Evolutionary conservation across 2,113 vertebrate genomes (phyloP), one percentile per base, ranked within the genome.

Genomic region (Struthidea cinerea): DNA sequence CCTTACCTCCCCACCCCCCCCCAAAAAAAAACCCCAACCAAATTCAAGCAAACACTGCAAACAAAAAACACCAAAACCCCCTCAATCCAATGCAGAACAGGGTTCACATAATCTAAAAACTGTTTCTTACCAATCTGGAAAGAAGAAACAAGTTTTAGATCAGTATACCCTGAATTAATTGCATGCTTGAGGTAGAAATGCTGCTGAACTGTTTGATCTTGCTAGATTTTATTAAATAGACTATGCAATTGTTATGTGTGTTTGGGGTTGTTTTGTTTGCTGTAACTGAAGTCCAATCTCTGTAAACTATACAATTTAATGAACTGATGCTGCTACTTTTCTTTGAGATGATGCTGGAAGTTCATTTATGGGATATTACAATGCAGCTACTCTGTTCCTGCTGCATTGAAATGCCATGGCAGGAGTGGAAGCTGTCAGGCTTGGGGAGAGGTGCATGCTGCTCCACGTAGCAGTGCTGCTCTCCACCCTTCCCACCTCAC

Each of bases 361-460:
- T 64, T 84, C 6, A 3, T 12, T 71, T 52, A 4, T 56, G 44
- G 35, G 37, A 2, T 61, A 15, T 65, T 33, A 6, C 14, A 44
- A 65, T 26, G 33, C 49, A 86, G 55, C 53, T 42, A 0, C 24
- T 85, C 27, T 77, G 13, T 59, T 74, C 18, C 33, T 79, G 3
- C 50, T 73, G 53, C 71, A 17, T 0, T 61, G 80, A 33, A 42
- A 14, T 47, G 23, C 44, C 1, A 0, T 22, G 20, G 42, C 42
- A 73, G 57, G 52, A 52, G n/a, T 12, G 39, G 44, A 60, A 12
- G 28, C 28, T 42, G 69, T 63, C 12, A 11, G 23, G 16, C 23
- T 20, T 33, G 60, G 17, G 17, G 15, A 44, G 61, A 52, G 27
- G 5, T 46, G 13, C 11, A 1, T 0, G 0, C 22, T 46, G 49